Percentiles rank a stretch among this genome's conserved stretches.
Evolutionary conservation across 2,113 vertebrate species (phyloP).

Genomic region (Psilopogon haemacephalus): DNA sequence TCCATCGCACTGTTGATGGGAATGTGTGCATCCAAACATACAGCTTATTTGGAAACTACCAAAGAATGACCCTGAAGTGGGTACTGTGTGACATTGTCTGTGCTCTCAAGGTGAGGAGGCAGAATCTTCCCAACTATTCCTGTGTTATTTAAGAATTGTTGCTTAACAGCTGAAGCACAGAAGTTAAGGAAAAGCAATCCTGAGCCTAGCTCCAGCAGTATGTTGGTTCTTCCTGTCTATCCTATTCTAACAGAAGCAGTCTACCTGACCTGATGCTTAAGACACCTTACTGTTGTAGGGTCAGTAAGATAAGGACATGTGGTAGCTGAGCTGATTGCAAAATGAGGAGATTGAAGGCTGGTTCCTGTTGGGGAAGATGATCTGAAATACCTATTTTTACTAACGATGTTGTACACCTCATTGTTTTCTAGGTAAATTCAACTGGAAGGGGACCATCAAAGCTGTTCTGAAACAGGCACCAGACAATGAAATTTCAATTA

Average conservation of each 20-base stretch:
- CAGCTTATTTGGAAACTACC: neutral
- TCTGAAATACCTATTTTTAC: neutral
- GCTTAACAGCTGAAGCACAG: neutral
- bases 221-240: neutral
- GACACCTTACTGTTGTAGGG: neutral
- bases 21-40: neutral
- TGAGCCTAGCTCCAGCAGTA: neutral
- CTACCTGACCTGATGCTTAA: neutral
- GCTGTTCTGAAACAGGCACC: conserved; percentile 84
- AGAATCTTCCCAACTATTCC: neutral
- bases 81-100: neutral
- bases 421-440: conserved; percentile 87
- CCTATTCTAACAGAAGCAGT: neutral
- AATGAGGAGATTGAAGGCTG: neutral
- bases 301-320: neutral
- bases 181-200: neutral
- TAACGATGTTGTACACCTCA: neutral
- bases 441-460: conserved; percentile 96
- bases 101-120: neutral
- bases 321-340: neutral
- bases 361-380: neutral
- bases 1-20: neutral
- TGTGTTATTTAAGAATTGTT: neutral
- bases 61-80: neutral
- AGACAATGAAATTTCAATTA: conserved; percentile 88